Conservation (phyloP, 2,797 vertebrate genomes). For the Okamejei kenojei region DNA sequence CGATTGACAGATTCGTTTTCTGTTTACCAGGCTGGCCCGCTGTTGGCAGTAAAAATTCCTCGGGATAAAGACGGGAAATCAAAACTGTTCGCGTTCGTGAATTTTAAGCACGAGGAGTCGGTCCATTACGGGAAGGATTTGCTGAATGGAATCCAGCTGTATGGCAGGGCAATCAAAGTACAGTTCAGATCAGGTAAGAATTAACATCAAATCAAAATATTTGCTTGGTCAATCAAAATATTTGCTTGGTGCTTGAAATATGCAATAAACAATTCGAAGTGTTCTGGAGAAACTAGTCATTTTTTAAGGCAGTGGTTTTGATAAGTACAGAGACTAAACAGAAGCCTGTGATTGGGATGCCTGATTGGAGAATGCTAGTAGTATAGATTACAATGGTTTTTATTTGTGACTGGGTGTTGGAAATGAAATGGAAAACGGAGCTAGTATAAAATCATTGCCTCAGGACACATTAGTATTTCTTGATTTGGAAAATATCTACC, state of each 20-base stretch:
- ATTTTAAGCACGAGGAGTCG: constrained; percentile 87
- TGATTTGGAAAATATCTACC: no score
- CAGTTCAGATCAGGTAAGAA: constrained; percentile 81
- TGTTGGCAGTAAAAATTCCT: constrained; percentile 83
- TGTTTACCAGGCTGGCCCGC: constrained; percentile 76
- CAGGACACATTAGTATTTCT: no score
- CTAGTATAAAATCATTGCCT: no score
- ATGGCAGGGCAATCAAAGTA: constrained; percentile 76
- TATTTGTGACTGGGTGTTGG: no score
- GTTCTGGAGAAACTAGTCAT: background rate
- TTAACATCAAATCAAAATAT: background rate
- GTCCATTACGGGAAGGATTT: constrained; percentile 82
- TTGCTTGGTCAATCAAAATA: background rate
- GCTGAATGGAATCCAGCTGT: constrained; percentile 73
- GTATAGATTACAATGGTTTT: no score
- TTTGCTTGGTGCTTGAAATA: background rate
- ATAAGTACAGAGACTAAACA: no score
- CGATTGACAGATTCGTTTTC: constrained; percentile 11
- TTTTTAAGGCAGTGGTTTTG: background rate
- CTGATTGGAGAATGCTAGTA: no score
- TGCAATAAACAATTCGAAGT: background rate
- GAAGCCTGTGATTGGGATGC: no score
- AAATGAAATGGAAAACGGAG: no score
- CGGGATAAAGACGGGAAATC: constrained; percentile 81
- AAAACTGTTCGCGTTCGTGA: constrained; percentile 88